These are phyloP conservation scores for Myopa tessellatipennis DNA, from an alignment of 2,888 invertebrate species.

Conservation along the genomic window DNA sequence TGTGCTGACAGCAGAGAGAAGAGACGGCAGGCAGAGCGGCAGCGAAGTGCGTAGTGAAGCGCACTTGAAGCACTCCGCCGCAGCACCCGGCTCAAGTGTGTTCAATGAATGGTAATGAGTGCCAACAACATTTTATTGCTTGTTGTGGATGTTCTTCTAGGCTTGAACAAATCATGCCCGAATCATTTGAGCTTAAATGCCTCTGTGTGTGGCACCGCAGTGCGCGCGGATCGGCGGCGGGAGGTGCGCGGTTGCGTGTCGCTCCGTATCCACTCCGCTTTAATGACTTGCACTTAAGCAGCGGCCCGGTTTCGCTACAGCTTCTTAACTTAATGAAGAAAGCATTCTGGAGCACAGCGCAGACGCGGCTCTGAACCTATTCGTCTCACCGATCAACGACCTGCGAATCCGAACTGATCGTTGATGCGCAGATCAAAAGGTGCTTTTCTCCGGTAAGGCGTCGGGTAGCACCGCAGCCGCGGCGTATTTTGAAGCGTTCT, in stretches of 20 bases:
- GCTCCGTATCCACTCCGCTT: background rate
- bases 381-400: background rate
- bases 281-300: slow-evolving; percentile 7
- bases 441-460: background rate
- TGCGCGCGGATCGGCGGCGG: background rate
- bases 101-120: background rate
- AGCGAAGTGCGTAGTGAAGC: background rate
- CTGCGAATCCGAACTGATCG: background rate
- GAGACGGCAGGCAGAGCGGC: background rate
- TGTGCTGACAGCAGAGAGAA: slow-evolving; percentile 47
- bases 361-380: no score
- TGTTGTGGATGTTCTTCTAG: background rate
- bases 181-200: background rate
- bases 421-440: background rate
- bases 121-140: slow-evolving; percentile 3
- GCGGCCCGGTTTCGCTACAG: background rate
- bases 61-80: background rate
- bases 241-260: slow-evolving; percentile 19
- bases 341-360: no score
- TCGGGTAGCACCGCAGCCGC: background rate
- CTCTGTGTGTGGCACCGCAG: slow-evolving; percentile 17
- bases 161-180: slow-evolving; percentile 13
- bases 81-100: background rate
- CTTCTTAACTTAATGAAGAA: background rate
- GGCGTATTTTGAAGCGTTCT: background rate